These are phyloP conservation scores for Thyatira batis DNA, from an alignment of 2,888 invertebrate species.

Conservation along the genomic window DNA sequence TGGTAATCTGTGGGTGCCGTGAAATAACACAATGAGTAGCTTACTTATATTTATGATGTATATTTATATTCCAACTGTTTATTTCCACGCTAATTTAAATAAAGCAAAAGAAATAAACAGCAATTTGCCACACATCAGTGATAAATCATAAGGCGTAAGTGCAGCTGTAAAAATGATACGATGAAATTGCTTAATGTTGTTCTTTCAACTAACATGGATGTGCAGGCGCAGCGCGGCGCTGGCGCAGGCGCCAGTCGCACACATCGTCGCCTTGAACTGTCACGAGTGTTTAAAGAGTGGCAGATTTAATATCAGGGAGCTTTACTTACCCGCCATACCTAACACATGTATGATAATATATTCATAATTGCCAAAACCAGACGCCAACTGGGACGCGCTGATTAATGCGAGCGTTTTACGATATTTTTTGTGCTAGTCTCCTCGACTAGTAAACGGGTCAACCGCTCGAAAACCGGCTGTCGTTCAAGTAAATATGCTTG, in stretches of 20 bases:
- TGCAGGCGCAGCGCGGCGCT: conserved; percentile 1
- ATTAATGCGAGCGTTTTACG: conserved; percentile 49
- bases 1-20: not conserved
- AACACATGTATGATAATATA: conserved; percentile 19
- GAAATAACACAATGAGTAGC: not conserved
- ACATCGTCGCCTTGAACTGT: conserved; percentile 63
- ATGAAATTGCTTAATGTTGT: conserved; percentile 50
- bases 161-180: conserved; percentile 74
- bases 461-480: conserved; percentile 40
- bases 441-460: conserved; percentile 49
- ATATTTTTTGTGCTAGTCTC: conserved; percentile 45
- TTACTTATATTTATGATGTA: not conserved
- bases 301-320: conserved; percentile 65
- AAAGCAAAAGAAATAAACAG: conserved; percentile 22
- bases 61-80: not conserved
- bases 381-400: conserved; percentile 53
- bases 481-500: conserved; percentile 41
- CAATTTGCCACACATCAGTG: conserved; percentile 48
- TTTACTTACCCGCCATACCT: conserved; percentile 12
- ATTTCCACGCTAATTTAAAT: not conserved
- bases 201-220: conserved; percentile 17
- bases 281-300: conserved; percentile 56
- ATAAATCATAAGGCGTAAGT: conserved; percentile 45
- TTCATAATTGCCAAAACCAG: conserved; percentile 65
- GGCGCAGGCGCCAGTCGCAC: conserved; percentile 45